Evolutionary conservation across 1,140 invertebrate genomes (phyloP), one percentile per base, ranked within the genome.

Genomic region (Tribolium castaneum): DNA sequence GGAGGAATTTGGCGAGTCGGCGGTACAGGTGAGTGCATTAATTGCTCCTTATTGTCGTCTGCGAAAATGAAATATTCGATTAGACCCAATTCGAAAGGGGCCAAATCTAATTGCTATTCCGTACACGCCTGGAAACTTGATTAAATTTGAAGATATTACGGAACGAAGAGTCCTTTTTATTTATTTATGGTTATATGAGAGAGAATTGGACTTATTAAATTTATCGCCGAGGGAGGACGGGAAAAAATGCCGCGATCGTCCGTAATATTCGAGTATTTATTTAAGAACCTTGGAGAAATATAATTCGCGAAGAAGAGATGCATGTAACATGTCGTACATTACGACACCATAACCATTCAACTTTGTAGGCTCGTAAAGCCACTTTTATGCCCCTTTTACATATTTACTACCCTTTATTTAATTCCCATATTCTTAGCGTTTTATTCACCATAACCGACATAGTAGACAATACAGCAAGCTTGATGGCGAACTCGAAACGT

Each of bases 401-500:
- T 83, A 83, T 83, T 83, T 83, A 82, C 82, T 79, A 81, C 77
- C 79, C 71, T 73, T 80, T 83, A 83, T 83, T 82, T 83, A 83
- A 82, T 83, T 82, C 81, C 77, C 80, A 82, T 82, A 82, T 82
- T 82, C 80, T 80, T 77, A 74, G 19, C 56, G 51, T 70, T 80
- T 80, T 80, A 80, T 72, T 39, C 56, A 76, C 73, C 74, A 76
- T 76, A 76, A 39, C 70, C 70, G 56, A 79, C 74, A 79, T 79
- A 79, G 78, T 79, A 79, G 78, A 73, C 66, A 78, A 75, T 75
- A 66, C 56, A 73, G 54, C 49, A 51, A 12, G 14, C 22, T 50
- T 62, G 56, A 62, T 62, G 56, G 56, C 56, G 56, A 16, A 30
- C 56, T 62, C 19, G 19, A 62, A 62, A 62, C 56, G 56, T 62